phyloP scores from a whole-genome alignment of 1,140 invertebrate species.

The Gryon sp. region DNA sequence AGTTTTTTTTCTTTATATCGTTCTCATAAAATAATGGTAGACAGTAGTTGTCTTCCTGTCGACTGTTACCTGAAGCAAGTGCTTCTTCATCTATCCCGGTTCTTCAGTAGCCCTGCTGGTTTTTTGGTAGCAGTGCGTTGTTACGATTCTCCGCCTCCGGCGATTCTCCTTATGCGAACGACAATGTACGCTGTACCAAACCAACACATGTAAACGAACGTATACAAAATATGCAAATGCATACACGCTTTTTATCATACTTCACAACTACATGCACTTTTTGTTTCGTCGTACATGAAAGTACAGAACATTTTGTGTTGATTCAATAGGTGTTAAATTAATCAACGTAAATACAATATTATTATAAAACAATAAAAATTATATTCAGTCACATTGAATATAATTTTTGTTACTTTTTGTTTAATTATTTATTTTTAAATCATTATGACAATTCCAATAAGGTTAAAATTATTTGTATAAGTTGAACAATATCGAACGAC shows the following conservation, averaged over 20 bases:
- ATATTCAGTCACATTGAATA: not conserved
- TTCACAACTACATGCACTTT: not conserved
- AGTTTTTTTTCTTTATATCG: not conserved
- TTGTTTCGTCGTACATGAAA: not conserved
- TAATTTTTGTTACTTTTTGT: too few species aligned
- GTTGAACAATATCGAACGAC: too few species aligned
- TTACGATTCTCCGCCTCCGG: conserved; percentile 66
- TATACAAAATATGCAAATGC: conserved; percentile 29
- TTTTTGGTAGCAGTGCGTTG: conserved; percentile 75
- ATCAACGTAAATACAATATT: too few species aligned
- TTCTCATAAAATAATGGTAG: conserved; percentile 13
- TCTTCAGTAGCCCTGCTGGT: conserved; percentile 75
- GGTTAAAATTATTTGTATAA: too few species aligned
- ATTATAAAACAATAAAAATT: too few species aligned
- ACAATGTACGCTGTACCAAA: conserved; percentile 40
- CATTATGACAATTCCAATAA: too few species aligned
- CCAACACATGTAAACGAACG: conserved; percentile 2
- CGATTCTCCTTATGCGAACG: conserved; percentile 67
- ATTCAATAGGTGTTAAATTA: too few species aligned
- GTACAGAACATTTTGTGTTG: not conserved
- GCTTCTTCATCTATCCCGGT: conserved; percentile 62
- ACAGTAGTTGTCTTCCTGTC: conserved; percentile 48
- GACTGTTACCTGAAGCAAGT: conserved; percentile 52
- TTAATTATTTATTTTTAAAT: too few species aligned
- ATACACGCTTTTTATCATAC: conserved; percentile 21